A percentile compares a stretch with the other conserved stretches of the same genome.
Conservation (phyloP, 2,113 vertebrate genomes). For the Conger conger region DNA sequence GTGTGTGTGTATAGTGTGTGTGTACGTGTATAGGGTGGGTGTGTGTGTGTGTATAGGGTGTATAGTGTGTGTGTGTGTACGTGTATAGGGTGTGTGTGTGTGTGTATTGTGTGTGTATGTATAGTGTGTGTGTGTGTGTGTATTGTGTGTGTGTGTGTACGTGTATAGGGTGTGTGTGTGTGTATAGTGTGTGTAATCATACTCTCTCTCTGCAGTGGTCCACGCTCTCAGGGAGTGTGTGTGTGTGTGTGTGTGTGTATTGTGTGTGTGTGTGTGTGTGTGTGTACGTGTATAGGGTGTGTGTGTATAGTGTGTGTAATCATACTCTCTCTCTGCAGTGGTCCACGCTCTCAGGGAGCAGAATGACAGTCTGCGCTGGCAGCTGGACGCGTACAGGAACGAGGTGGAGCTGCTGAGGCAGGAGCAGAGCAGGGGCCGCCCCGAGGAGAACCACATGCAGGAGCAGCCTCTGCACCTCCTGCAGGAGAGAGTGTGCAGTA, state of each 20-base stretch:
- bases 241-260: background rate
- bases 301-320: background rate
- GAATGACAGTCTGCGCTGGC: constrained; percentile 95
- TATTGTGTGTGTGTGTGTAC: background rate
- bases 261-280: background rate
- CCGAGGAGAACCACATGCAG: constrained; percentile 77
- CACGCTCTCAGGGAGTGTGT: background rate
- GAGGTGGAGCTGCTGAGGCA: constrained; percentile 92
- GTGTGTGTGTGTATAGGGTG: too few relatives aligned
- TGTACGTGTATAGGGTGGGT: too few relatives aligned
- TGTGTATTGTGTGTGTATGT: background rate
- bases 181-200: background rate
- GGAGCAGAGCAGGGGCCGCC: constrained; percentile 77
- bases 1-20: too few relatives aligned
- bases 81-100: background rate
- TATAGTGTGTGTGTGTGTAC: background rate
- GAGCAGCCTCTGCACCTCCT: constrained; percentile 86
- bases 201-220: too few relatives aligned
- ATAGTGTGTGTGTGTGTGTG: too few relatives aligned
- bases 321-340: constrained; percentile 59
- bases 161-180: background rate
- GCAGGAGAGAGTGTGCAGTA: constrained; percentile 86
- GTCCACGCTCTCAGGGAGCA: constrained; percentile 86
- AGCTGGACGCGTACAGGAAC: constrained; percentile 91
- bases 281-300: background rate